A percentile compares a stretch with the other conserved stretches of the same genome.
Evolutionary conservation across 2,888 invertebrate genomes (phyloP).

Genomic region (Hydrotaea diabolus): DNA sequence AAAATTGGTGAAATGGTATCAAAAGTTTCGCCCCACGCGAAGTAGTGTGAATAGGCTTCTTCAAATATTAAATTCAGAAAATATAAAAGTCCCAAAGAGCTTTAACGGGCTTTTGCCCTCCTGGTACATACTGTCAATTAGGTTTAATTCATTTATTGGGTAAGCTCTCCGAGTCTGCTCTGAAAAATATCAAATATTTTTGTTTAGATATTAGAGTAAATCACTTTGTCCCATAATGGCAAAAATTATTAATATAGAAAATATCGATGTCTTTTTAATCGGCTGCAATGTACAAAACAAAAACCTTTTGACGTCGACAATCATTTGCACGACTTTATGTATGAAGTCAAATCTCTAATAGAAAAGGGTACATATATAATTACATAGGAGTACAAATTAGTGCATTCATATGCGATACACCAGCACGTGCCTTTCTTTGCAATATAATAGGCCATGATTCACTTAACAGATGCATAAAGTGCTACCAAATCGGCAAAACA

Average conservation of each 20-base stretch:
- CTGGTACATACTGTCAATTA: no score
- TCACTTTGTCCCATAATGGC: neutral
- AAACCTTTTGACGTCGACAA: no score
- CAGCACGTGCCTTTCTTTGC: slow-evolving; percentile 4
- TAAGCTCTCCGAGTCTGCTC: neutral
- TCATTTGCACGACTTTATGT: no score
- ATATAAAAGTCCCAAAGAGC: neutral
- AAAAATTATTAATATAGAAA: no score
- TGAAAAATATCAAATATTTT: neutral
- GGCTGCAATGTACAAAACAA: slow-evolving; percentile 9
- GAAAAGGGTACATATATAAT: no score
- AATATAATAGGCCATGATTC: slow-evolving; percentile 8
- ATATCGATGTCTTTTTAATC: slow-evolving; percentile 26
- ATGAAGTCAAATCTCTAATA: neutral
- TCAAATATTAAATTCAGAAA: no score
- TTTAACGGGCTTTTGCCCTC: neutral
- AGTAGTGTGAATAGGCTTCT: no score
- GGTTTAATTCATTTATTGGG: no score
- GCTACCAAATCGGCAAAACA: no score
- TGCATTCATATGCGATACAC: no score
- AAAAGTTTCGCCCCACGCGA: neutral
- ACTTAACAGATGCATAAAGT: neutral
- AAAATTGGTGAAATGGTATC: neutral
- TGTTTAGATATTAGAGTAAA: neutral
- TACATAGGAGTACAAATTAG: slow-evolving; percentile 19